Conservation (phyloP, 2,888 invertebrate species). For the Ectobius pallidus region DNA sequence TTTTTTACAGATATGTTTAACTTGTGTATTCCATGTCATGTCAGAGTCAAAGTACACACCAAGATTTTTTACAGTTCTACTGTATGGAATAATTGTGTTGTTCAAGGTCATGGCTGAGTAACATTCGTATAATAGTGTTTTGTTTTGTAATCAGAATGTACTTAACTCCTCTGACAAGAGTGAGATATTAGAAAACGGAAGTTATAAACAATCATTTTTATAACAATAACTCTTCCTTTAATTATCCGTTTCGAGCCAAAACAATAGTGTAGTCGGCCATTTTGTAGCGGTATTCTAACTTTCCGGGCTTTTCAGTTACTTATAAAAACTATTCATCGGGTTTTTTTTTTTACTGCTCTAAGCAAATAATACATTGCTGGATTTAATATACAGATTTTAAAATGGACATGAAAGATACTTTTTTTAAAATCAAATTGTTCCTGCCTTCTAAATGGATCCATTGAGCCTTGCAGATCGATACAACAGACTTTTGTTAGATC, state of each 20-base stretch:
- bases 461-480: background rate
- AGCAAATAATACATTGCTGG: slow-evolving; percentile 2
- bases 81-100: too few species aligned
- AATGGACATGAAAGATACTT: slow-evolving; percentile 7
- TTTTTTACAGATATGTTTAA: too few species aligned
- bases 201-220: slow-evolving; percentile 41
- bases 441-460: background rate
- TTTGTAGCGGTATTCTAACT: slow-evolving; percentile 33
- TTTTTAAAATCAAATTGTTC: slow-evolving; percentile 5
- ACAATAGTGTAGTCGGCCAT: slow-evolving; percentile 31
- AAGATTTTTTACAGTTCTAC: too few species aligned
- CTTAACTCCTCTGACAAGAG: slow-evolving; percentile 31
- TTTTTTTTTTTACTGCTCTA: slow-evolving; percentile 1
- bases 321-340: slow-evolving; percentile 17
- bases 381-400: slow-evolving; percentile 17
- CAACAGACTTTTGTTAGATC: slow-evolving; percentile 3
- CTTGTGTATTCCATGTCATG: too few species aligned
- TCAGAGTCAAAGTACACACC: too few species aligned
- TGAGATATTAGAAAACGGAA: slow-evolving; percentile 37
- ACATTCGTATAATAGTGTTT: too few species aligned
- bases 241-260: slow-evolving; percentile 35
- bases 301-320: slow-evolving; percentile 33
- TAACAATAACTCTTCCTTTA: slow-evolving; percentile 40
- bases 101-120: too few species aligned
- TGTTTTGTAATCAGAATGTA: slow-evolving; percentile 37